phyloP scores from a whole-genome alignment of 2,797 vertebrate genomes.

The Channa striata region DNA sequence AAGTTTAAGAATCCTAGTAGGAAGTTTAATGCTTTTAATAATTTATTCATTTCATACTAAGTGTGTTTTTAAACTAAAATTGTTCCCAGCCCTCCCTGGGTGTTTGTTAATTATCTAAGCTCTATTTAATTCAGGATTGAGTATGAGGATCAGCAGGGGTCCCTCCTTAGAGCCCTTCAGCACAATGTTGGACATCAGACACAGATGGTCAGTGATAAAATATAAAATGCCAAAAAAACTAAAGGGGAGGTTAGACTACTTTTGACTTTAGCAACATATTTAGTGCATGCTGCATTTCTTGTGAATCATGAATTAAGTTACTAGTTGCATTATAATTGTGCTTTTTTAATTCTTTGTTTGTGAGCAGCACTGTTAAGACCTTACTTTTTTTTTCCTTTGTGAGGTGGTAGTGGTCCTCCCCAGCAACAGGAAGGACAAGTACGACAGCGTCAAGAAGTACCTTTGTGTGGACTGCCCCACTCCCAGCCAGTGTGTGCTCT shows the following conservation, averaged over 20 bases:
- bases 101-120: background rate
- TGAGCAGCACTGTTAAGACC: background rate
- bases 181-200: slow-evolving; percentile 85
- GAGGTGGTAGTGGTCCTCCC: slow-evolving; percentile 93
- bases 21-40: no score
- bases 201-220: slow-evolving; percentile 87
- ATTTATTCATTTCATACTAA: no score
- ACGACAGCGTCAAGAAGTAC: slow-evolving; percentile 93
- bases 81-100: no score
- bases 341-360: background rate
- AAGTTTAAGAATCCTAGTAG: no score
- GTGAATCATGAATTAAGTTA: background rate
- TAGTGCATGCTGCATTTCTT: background rate
- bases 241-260: background rate
- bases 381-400: background rate
- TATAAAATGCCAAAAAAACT: background rate
- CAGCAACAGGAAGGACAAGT: slow-evolving; percentile 92
- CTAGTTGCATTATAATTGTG: background rate
- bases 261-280: background rate
- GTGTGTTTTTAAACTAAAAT: background rate
- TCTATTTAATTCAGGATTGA: slow-evolving; percentile 82
- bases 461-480: slow-evolving; percentile 93
- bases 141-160: slow-evolving; percentile 91
- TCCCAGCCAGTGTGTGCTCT: slow-evolving; percentile 94
- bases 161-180: slow-evolving; percentile 89